Evolutionary conservation across 1,140 invertebrate species (phyloP), one percentile per base, ranked within the genome.

Genomic region (Geopemphigus sp.): DNA sequence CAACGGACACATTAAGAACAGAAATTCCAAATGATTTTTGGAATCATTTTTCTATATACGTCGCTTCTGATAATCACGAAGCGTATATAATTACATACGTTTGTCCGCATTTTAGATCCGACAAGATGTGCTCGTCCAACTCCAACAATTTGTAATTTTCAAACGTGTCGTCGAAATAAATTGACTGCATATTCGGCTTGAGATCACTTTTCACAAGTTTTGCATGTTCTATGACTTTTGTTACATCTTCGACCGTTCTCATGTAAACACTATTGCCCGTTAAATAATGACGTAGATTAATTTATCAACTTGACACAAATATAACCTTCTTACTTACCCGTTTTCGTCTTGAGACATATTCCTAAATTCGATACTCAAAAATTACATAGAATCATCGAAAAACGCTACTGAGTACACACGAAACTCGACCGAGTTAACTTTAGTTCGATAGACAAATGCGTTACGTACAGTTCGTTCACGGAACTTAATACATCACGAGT

Each of bases 201-300:
- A 93, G 83, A 83, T 92, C 90, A 0, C 87, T 86, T 83, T 90
- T 88, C 66, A 90, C 88, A 68, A 93, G 84, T 85, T 90, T 91
- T 0, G 92, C 92, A 74, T 89, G 88, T 83, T 89, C 88, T 26
- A 93, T 89, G 5, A 84, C 81, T 64, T 64, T 64, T 50, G 80
- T 82, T 1, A 83, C 82, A 61, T 83, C 83, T 81, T 82, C 78
- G 14, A 81, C 1, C 1, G 80, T 83, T 53, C 83, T 80, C 0
- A 80, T 68, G 76, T 83, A 83, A 32, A 5, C 2, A 59, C 56
- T 76, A 29, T 54, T 54, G 10, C 15, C 8, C 32, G 54, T 29
- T 0, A 14, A 54, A 32, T 61, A 17, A 19, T 32, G 17, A 32
- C 17, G 54, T 54, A 8, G 8, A 54, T 14, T 17, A 54, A 12